Conservation (phyloP, 1,140 invertebrate genomes). For the Mactra quadrangularis region DNA sequence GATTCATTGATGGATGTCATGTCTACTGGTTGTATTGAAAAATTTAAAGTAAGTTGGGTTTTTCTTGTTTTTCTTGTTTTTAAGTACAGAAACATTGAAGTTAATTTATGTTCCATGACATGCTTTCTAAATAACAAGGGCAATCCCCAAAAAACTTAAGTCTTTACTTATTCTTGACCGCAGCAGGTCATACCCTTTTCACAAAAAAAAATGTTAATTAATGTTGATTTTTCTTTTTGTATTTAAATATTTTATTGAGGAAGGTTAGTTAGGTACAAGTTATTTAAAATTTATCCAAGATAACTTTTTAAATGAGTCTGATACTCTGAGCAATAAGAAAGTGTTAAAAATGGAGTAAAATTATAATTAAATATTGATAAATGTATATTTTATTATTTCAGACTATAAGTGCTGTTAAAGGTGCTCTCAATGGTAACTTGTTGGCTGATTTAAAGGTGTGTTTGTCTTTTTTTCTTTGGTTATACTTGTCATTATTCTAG, state of each 20-base stretch:
- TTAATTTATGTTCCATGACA: not conserved
- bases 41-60: conserved; percentile 75
- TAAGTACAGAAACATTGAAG: not conserved
- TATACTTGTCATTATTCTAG: too few species aligned
- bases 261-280: too few species aligned
- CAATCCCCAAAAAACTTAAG: not conserved
- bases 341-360: too few species aligned
- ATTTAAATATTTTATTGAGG: too few species aligned
- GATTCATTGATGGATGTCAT: conserved; percentile 77
- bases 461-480: too few species aligned
- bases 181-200: not conserved
- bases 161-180: not conserved
- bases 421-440: conserved; percentile 60
- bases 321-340: too few species aligned
- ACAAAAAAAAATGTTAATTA: too few species aligned
- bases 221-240: too few species aligned
- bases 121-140: not conserved
- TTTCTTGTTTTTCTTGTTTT: not conserved
- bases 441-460: conserved; percentile 72
- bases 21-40: conserved; percentile 72
- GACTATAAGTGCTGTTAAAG: conserved; percentile 69
- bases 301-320: too few species aligned
- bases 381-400: too few species aligned
- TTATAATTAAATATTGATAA: too few species aligned
- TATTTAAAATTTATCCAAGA: too few species aligned